Conservation (phyloP, 1,140 invertebrate genomes). For the Drosophila persimilis region DNA sequence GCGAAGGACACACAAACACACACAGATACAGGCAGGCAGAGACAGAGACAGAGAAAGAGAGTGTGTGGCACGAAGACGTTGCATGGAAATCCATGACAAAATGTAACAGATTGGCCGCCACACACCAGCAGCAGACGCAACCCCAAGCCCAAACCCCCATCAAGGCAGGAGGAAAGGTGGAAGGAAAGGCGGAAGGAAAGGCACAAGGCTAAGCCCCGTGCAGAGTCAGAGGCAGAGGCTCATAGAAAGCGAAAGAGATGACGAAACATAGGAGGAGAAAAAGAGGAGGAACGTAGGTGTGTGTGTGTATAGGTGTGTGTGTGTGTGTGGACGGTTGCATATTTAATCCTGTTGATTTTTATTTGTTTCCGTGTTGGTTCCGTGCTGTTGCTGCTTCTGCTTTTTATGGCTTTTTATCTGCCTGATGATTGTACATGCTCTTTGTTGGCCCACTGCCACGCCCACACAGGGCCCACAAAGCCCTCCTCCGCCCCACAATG, state of each 20-base stretch:
- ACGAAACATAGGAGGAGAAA: background rate
- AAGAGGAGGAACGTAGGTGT: background rate
- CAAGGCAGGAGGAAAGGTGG: constrained; percentile 10
- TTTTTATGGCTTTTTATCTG: constrained; percentile 68
- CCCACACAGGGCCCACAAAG: background rate
- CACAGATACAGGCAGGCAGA: background rate
- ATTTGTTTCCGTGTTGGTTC: constrained; percentile 71
- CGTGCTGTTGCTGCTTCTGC: constrained; percentile 15
- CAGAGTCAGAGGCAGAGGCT: constrained; percentile 43
- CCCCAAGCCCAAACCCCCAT: no score
- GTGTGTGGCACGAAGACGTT: constrained; percentile 8
- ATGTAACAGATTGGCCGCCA: constrained; percentile 70
- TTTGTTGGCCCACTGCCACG: constrained; percentile 37
- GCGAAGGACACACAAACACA: constrained; percentile 51
- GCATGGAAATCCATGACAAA: constrained; percentile 69
- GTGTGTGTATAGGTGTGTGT: background rate
- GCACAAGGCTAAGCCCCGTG: constrained; percentile 41
- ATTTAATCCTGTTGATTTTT: constrained; percentile 81
- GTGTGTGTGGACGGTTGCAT: constrained; percentile 50
- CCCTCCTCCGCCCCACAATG: background rate
- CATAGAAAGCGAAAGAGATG: constrained; percentile 1
- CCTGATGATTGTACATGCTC: constrained; percentile 57
- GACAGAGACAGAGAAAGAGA: constrained; percentile 10
- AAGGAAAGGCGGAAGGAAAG: constrained; percentile 8
- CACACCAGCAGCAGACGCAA: constrained; percentile 20